Percentiles rank a stretch among this genome's conserved stretches.
phyloP scores from a whole-genome alignment of 2,888 invertebrate species.

The Sialis lutaria region DNA sequence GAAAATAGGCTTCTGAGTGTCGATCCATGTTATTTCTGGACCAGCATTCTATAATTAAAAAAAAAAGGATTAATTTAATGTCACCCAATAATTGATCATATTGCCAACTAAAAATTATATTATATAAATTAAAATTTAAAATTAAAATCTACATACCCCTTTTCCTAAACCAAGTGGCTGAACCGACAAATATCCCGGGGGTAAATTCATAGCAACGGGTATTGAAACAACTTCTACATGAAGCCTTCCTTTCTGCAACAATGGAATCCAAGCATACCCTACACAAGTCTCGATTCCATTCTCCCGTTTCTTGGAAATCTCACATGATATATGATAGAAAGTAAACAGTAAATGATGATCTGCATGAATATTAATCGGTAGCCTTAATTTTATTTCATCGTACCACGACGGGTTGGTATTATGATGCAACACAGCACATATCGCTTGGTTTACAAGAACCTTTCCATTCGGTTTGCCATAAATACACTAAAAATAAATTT shows the following conservation, averaged over 20 bases:
- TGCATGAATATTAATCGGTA: slow-evolving; percentile 70
- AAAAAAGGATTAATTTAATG: not conserved
- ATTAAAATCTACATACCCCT: slow-evolving; percentile 45
- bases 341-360: slow-evolving; percentile 88
- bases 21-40: slow-evolving; percentile 88
- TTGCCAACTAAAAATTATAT: not conserved
- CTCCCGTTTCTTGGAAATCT: slow-evolving; percentile 58
- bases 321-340: slow-evolving; percentile 91
- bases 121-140: not conserved
- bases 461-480: slow-evolving; percentile 52
- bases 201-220: slow-evolving; percentile 76
- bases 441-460: slow-evolving; percentile 45
- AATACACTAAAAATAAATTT: slow-evolving; percentile 38
- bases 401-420: slow-evolving; percentile 78
- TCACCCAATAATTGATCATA: not conserved
- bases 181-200: slow-evolving; percentile 76
- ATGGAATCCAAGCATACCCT: slow-evolving; percentile 87
- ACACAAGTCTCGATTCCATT: slow-evolving; percentile 67
- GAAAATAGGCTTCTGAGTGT: slow-evolving; percentile 77
- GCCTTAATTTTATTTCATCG: slow-evolving; percentile 81
- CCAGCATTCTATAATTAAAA: slow-evolving; percentile 43
- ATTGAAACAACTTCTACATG: slow-evolving; percentile 66
- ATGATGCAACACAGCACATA: slow-evolving; percentile 77
- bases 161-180: slow-evolving; percentile 80
- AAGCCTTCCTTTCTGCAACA: slow-evolving; percentile 69